Percentiles rank a stretch among this genome's conserved stretches.
Evolutionary conservation across 2,797 vertebrate genomes (phyloP).

Genomic region (Sebastes paucispinis): DNA sequence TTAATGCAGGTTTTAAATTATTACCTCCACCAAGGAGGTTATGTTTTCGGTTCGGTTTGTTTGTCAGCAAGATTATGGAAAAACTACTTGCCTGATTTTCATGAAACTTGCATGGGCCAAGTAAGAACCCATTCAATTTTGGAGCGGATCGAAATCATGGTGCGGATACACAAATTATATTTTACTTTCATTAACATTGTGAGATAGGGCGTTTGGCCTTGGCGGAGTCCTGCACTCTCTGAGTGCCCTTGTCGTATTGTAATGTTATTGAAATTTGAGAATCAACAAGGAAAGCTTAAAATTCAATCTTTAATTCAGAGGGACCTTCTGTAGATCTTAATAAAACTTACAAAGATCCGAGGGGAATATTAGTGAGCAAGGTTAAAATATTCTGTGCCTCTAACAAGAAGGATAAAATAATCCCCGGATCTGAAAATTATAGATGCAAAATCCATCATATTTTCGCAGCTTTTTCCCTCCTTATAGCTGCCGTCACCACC

Average conservation of each 20-base stretch:
- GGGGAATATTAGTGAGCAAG: neutral
- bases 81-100: no score
- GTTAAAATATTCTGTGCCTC: neutral
- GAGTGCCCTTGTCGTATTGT: no score
- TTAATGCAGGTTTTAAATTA: neutral
- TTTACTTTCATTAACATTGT: no score
- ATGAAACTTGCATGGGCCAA: no score
- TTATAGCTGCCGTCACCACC: neutral
- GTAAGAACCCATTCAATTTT: no score
- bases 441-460: neutral
- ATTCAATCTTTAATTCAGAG: neutral
- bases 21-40: no score
- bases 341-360: neutral
- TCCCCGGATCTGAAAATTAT: neutral
- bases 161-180: fast-evolving
- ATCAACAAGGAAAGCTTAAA: neutral
- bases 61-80: no score
- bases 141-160: no score
- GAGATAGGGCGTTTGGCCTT: no score
- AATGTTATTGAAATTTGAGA: neutral
- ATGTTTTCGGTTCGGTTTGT: no score
- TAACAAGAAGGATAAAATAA: neutral
- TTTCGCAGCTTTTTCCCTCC: neutral
- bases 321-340: neutral
- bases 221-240: no score